Conservation (phyloP, 2,797 vertebrate genomes). For the Lepilemur ruficaudatus region DNA sequence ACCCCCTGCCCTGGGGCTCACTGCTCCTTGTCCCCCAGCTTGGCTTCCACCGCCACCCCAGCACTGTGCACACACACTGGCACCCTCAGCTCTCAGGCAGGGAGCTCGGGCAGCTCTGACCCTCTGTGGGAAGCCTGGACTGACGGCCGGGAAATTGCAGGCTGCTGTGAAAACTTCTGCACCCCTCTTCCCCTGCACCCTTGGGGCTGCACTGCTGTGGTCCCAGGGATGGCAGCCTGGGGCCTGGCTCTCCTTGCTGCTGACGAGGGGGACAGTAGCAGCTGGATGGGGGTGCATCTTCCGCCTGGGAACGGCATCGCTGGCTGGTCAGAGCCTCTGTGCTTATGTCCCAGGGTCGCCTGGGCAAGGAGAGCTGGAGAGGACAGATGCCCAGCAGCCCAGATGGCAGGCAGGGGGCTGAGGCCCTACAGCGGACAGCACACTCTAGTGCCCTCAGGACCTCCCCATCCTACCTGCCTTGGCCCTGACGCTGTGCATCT, state of each 20-base stretch:
- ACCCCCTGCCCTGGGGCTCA: rapidly evolving
- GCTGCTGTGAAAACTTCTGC: background rate
- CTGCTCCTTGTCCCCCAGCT: background rate
- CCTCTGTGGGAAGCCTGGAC: background rate
- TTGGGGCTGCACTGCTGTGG: background rate
- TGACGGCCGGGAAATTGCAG: background rate
- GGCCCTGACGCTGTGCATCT: rapidly evolving
- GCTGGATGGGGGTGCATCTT: background rate
- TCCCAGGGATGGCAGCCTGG: too few relatives aligned
- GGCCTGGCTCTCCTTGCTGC: background rate
- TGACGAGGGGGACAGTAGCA: too few relatives aligned
- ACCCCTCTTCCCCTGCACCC: too few relatives aligned
- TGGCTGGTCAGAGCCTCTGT: background rate
- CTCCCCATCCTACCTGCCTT: background rate
- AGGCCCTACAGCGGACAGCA: background rate
- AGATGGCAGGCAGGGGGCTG: background rate
- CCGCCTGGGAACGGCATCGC: rapidly evolving
- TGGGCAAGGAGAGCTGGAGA: rapidly evolving
- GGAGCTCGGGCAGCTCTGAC: background rate
- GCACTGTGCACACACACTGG: rapidly evolving
- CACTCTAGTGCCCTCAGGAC: background rate
- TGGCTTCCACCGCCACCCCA: background rate
- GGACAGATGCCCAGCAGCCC: background rate
- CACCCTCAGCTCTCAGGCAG: too few relatives aligned
- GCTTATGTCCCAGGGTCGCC: background rate